Conservation (phyloP, 2,797 vertebrate genomes). For the Enteromius afrohamiltoni region DNA sequence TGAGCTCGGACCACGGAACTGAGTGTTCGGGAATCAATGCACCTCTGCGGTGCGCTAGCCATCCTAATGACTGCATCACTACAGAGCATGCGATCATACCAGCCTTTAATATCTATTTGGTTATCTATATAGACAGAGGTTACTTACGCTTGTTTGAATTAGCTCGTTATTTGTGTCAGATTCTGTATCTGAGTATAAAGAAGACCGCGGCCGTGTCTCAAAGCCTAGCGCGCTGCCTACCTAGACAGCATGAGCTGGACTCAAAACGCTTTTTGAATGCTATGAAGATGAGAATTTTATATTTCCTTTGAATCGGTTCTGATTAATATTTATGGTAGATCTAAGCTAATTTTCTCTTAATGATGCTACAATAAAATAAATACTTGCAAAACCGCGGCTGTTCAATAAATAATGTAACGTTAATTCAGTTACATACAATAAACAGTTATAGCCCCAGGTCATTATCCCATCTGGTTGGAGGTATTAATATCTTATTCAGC, state of each 20-base stretch:
- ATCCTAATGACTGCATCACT: constrained; percentile 14
- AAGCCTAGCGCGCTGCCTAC: constrained; percentile 6
- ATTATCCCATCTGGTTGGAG: neutral
- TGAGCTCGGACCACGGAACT: neutral
- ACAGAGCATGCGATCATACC: neutral
- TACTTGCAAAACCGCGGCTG: neutral
- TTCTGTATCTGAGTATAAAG: neutral
- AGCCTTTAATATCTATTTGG: neutral
- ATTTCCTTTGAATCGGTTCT: neutral
- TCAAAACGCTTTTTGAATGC: neutral
- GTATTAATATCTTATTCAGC: neutral
- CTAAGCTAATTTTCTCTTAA: neutral
- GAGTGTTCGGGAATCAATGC: neutral
- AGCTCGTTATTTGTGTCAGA: neutral
- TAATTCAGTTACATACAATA: neutral
- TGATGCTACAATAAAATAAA: neutral
- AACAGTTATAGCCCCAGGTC: neutral
- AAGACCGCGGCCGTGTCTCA: neutral
- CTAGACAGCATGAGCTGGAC: neutral
- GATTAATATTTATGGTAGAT: neutral
- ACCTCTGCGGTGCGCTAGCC: neutral
- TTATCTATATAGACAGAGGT: neutral
- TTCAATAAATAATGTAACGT: neutral
- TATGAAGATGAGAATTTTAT: neutral
- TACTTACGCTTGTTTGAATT: neutral